Evolutionary conservation across 2,113 vertebrate species (phyloP), one percentile per base, ranked within the genome.

Genomic region (Polypterus senegalus): DNA sequence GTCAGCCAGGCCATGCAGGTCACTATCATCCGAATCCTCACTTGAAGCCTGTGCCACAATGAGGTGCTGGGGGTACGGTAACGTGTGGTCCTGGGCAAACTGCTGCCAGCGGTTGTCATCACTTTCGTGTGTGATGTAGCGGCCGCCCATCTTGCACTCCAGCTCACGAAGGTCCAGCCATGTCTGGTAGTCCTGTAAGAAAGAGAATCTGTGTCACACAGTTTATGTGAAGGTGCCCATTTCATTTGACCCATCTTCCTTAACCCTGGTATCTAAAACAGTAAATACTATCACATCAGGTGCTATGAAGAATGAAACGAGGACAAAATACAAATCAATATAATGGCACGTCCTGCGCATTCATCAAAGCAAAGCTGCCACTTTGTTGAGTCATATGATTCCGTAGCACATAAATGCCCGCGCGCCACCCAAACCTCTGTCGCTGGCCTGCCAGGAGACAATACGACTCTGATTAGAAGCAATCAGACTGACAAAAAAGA

Each of bases 71-170:
- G 86, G 89, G 66, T 89, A 89, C 1, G 80, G 78, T 63, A 91
- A 72, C 0, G 79, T 74, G 55, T 85, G 85, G 54, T 90, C 81
- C 0, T 67, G 68, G 8, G 90, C 82, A 5, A 85, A 93, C 67
- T 76, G 77, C 64, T 91, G 87, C 92, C 92, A 95, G 68, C 91
- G 92, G 9, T 73, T 75, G n/a, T 94, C 92, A 10, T 94, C 92
- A 1, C 92, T 95, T 77, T 94, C 92, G 0, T 95, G 92, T 3
- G 92, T 94, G 72, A 95, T 91, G 74, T 95, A 92, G 51, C 92
- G 86, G 65, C 83, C 88, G 0, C 86, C 80, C 4, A 92, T 89
- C 76, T 92, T 92, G 27, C 75, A 77, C 71, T 95, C 92, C 74
- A 95, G 81, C 72, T 91, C 89, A 5, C 92, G 83, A 47, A 95